Evolutionary conservation across 2,888 invertebrate species (phyloP).

Genomic region (Phlogophora meticulosa): DNA sequence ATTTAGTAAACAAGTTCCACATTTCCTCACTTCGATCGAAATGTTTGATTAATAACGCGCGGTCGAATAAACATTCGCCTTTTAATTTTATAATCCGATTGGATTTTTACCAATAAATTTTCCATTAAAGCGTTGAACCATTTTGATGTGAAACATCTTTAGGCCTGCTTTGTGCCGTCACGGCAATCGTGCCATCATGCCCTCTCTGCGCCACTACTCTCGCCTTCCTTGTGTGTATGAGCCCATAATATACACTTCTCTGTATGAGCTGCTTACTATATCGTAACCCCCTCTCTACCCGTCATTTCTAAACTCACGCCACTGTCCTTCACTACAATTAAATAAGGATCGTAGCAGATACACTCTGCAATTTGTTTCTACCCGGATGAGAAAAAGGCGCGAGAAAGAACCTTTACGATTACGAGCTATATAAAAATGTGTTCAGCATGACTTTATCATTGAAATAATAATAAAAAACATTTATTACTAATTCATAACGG

Average conservation of each 20-base stretch:
- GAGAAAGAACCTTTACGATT: neutral
- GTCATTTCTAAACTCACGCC: neutral
- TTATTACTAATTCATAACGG: conserved; percentile 19
- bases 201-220: no score
- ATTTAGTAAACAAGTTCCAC: neutral
- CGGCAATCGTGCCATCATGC: no score
- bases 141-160: no score
- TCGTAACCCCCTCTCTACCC: no score
- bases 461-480: conserved; percentile 22
- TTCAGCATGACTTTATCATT: neutral
- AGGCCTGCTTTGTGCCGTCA: no score
- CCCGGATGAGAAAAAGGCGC: no score
- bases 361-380: no score
- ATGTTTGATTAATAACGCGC: neutral
- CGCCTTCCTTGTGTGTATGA: no score
- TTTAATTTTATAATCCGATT: neutral
- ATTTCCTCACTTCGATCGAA: conserved; percentile 2
- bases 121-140: neutral
- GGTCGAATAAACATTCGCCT: conserved; percentile 12
- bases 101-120: neutral
- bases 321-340: no score
- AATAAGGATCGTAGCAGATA: no score
- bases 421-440: neutral
- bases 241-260: no score
- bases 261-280: no score